These are phyloP conservation scores for Erpornis zantholeuca DNA, from an alignment of 2,113 vertebrate species.

Conservation along the genomic window DNA sequence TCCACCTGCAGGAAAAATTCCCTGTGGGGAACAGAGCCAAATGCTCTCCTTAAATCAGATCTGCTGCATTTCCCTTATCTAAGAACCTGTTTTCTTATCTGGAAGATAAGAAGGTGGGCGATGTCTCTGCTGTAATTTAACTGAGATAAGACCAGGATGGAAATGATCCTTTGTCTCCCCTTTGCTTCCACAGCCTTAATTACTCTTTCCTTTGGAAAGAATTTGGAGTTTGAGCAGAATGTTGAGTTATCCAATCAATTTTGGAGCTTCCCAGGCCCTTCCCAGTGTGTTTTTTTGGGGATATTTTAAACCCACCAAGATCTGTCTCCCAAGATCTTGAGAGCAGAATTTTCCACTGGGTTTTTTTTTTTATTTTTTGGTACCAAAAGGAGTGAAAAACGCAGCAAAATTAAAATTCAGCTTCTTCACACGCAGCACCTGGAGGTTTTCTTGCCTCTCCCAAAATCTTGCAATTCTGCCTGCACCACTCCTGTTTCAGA, in stretches of 20 bases:
- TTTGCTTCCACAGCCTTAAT: background rate
- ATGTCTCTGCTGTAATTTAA: background rate
- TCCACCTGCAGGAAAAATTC: background rate
- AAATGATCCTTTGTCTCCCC: background rate
- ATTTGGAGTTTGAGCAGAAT: background rate
- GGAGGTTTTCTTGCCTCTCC: background rate
- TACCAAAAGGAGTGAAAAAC: background rate
- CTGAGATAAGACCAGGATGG: background rate
- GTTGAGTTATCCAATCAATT: background rate
- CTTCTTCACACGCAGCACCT: background rate
- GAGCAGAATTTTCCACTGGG: rapidly evolving
- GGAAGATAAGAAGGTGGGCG: background rate
- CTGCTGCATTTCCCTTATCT: background rate
- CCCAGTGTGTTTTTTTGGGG: rapidly evolving
- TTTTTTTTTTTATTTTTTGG: background rate
- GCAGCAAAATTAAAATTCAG: background rate
- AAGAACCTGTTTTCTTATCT: background rate
- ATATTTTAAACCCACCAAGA: background rate
- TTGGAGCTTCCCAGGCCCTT: background rate
- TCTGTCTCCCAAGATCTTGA: too few relatives aligned
- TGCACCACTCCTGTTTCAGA: background rate
- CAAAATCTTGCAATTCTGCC: background rate
- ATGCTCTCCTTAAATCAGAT: background rate
- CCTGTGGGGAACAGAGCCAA: background rate
- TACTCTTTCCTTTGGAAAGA: background rate